Conservation (phyloP, 2,888 invertebrate genomes). For the Lamellibrachia satsuma region DNA sequence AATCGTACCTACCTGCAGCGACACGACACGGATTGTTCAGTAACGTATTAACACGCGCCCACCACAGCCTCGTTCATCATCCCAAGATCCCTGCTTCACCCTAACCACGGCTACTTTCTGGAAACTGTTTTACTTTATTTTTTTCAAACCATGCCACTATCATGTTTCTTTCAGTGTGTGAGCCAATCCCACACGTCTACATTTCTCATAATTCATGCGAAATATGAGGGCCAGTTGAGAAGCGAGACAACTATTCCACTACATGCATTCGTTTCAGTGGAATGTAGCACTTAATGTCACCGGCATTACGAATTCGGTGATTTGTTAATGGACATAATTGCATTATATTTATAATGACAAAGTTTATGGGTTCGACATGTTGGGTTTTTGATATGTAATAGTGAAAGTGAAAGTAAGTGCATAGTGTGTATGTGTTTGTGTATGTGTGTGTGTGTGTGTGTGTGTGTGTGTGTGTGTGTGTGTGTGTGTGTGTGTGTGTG, state of each 20-base stretch:
- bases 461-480: background rate
- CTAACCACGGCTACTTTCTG: too few species aligned
- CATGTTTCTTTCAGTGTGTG: too few species aligned
- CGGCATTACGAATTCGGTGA: too few species aligned
- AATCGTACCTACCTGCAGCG: conserved; percentile 25
- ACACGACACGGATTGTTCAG: background rate
- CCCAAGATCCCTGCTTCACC: too few species aligned
- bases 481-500: conserved; percentile 20
- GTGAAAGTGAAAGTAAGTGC: background rate
- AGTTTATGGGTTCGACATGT: background rate
- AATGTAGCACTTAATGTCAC: background rate
- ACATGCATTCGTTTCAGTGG: background rate
- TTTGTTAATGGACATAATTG: too few species aligned
- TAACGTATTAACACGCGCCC: background rate
- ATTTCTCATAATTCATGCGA: background rate
- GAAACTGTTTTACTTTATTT: too few species aligned
- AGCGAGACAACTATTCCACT: background rate
- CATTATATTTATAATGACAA: too few species aligned
- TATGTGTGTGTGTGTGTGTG: background rate
- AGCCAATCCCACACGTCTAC: background rate
- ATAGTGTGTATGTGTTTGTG: background rate
- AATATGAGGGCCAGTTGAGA: background rate
- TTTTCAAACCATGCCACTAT: too few species aligned
- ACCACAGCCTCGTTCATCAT: too few species aligned
- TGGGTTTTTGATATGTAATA: background rate